phyloP scores from a whole-genome alignment of 2,888 invertebrate genomes.

The Ferrisia virgata region DNA sequence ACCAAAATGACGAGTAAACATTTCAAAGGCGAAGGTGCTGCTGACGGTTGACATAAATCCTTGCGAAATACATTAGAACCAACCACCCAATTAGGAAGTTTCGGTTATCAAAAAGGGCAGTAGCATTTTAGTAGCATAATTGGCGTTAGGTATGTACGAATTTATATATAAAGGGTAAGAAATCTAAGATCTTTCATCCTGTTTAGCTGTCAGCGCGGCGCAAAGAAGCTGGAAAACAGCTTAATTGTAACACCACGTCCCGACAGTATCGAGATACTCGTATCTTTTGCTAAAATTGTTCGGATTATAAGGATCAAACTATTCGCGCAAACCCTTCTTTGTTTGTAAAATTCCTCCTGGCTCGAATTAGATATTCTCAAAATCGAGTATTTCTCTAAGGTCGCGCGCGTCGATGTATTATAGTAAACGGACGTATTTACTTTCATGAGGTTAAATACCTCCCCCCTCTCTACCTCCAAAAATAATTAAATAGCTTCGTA shows the following conservation, averaged over 20 bases:
- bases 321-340: background rate
- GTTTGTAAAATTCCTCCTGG: background rate
- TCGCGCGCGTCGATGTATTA: background rate
- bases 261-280: background rate
- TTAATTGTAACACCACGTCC: background rate
- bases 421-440: too few relatives aligned
- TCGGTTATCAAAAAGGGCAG: background rate
- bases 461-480: too few relatives aligned
- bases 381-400: background rate
- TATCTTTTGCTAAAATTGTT: background rate
- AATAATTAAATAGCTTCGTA: too few relatives aligned
- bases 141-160: background rate
- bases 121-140: background rate
- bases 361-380: background rate
- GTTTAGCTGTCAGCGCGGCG: background rate
- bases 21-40: background rate
- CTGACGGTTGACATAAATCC: background rate
- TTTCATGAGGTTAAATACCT: too few relatives aligned
- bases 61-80: background rate
- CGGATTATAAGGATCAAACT: background rate
- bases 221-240: background rate
- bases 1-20: background rate
- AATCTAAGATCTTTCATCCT: slow-evolving; percentile 3
- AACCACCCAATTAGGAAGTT: slow-evolving; percentile 10
- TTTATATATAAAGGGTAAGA: background rate